Conservation (phyloP, 2,113 vertebrate genomes). For the Cinclus cinclus region DNA sequence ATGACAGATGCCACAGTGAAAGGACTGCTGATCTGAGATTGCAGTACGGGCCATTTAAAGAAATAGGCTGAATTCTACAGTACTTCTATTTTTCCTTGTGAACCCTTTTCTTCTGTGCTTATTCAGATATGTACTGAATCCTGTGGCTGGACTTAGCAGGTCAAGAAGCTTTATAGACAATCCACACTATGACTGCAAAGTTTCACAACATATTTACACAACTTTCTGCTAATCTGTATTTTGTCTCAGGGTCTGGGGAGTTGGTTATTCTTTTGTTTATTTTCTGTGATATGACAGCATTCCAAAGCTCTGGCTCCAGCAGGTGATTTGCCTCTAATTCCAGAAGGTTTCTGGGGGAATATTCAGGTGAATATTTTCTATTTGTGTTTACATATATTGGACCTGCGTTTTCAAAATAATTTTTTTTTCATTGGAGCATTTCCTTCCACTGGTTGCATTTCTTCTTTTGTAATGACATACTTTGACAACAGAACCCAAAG, state of each 20-base stretch:
- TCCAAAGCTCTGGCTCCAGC: background rate
- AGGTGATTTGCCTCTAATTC: background rate
- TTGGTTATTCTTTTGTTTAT: background rate
- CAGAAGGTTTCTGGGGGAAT: background rate
- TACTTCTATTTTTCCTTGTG: background rate
- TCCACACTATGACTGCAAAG: background rate
- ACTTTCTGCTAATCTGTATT: background rate
- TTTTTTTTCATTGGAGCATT: background rate
- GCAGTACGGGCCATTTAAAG: background rate
- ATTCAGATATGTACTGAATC: background rate
- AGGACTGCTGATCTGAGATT: background rate
- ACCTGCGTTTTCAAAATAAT: background rate
- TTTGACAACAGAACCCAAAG: background rate
- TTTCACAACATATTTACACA: background rate
- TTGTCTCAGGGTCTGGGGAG: background rate
- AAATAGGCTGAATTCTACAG: background rate
- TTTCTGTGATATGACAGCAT: background rate
- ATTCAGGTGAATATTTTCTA: background rate
- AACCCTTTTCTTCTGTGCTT: background rate
- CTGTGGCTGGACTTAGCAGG: background rate
- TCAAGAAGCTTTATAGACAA: background rate
- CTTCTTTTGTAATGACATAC: background rate
- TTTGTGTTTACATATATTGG: slow-evolving; percentile 4
- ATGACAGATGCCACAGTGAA: background rate
- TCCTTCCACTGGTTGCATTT: background rate